Conservation (phyloP, 2,113 vertebrate species). For the Mormyrus iriodes region DNA sequence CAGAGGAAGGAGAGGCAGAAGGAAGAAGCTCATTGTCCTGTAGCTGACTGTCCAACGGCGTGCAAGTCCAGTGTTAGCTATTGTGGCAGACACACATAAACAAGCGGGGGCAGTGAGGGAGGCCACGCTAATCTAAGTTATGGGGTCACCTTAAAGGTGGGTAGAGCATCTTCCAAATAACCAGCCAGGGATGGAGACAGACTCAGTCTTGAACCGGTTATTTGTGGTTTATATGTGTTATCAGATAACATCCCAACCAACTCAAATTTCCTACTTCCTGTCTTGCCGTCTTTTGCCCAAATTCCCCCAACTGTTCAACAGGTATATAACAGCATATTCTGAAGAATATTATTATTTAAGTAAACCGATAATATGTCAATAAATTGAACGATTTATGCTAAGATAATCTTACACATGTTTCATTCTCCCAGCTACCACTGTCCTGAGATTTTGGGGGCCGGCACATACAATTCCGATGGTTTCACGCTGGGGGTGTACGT, state of each 20-base stretch:
- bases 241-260: not conserved
- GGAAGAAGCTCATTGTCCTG: slow-evolving; percentile 20
- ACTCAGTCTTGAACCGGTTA: not conserved
- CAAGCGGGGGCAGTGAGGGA: no score
- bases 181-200: not conserved
- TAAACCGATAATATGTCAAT: not conserved
- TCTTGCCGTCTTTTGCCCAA: not conserved
- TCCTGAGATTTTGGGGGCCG: not conserved
- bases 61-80: not conserved
- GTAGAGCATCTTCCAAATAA: not conserved
- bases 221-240: not conserved
- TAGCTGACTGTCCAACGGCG: slow-evolving; percentile 30
- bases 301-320: not conserved
- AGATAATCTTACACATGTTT: not conserved
- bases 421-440: not conserved
- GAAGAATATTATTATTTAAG: not conserved
- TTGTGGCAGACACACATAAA: slow-evolving; percentile 21
- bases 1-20: not conserved
- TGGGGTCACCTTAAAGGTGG: not conserved
- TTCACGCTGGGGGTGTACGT: not conserved
- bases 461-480: not conserved
- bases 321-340: not conserved
- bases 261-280: not conserved
- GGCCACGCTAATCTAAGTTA: not conserved
- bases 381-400: not conserved